These are phyloP conservation scores for Cheilinus undulatus DNA, from an alignment of 2,113 vertebrate species.

Conservation along the genomic window DNA sequence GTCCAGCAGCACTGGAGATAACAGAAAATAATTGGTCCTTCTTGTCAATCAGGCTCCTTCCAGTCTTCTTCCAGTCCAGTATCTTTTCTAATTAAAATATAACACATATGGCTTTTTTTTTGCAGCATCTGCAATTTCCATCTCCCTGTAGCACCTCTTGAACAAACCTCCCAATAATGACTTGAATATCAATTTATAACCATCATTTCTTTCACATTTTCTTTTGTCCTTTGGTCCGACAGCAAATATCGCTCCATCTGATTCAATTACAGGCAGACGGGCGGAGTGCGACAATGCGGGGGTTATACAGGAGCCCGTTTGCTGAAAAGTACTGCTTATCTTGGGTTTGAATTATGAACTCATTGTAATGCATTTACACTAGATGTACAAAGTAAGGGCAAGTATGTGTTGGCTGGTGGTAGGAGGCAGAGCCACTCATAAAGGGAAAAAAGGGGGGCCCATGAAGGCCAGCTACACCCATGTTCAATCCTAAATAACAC, in stretches of 20 bases:
- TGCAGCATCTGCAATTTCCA: slow-evolving; percentile 6
- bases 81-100: slow-evolving; percentile 7
- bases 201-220: slow-evolving; percentile 11
- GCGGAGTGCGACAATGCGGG: neutral
- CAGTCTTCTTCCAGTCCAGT: neutral
- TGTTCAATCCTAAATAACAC: no score
- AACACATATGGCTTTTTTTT: slow-evolving; percentile 7
- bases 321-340: slow-evolving; percentile 35
- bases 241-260: slow-evolving; percentile 26
- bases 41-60: slow-evolving; percentile 4
- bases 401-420: neutral
- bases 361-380: neutral
- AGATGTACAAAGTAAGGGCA: neutral
- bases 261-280: slow-evolving; percentile 40
- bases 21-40: slow-evolving; percentile 21
- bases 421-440: neutral
- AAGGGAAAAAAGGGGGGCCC: no score
- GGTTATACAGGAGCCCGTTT: slow-evolving; percentile 23
- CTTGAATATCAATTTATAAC: neutral
- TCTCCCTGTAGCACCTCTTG: neutral
- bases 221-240: slow-evolving; percentile 2
- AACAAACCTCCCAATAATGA: neutral
- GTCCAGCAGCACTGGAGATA: slow-evolving; percentile 1
- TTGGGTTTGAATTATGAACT: slow-evolving; percentile 7
- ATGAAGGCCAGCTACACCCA: no score